phyloP scores from a whole-genome alignment of 2,888 invertebrate genomes.

The Seira sanloemensis region DNA sequence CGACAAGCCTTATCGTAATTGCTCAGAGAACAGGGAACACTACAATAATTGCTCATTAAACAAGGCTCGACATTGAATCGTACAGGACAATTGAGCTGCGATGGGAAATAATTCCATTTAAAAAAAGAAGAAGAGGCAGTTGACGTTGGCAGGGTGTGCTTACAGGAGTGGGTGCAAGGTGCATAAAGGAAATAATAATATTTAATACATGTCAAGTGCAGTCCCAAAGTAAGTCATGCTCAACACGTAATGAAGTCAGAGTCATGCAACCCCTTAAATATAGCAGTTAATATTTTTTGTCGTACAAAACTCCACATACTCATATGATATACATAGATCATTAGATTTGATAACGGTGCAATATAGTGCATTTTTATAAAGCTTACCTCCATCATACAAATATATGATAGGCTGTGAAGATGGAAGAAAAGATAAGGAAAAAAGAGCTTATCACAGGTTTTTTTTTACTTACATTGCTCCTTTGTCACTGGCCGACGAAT shows the following conservation, averaged over 20 bases:
- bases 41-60: background rate
- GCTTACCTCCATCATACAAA: conserved; percentile 38
- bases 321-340: background rate
- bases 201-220: background rate
- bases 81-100: background rate
- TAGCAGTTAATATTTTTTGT: no score
- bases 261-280: no score
- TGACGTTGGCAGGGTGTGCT: background rate
- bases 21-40: background rate
- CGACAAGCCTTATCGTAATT: background rate
- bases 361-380: background rate
- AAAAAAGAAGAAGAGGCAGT: background rate
- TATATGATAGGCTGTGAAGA: conserved; percentile 7
- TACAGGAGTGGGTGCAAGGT: background rate
- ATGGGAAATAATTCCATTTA: background rate
- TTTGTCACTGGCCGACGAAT: conserved; percentile 64
- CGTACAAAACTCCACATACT: background rate
- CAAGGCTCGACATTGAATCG: background rate
- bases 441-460: conserved; percentile 8
- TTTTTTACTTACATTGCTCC: conserved; percentile 51
- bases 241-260: no score
- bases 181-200: background rate
- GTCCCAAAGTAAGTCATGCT: background rate
- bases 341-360: background rate
- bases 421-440: background rate